Evolutionary conservation across 2,888 invertebrate genomes (phyloP), one percentile per base, ranked within the genome.

Genomic region (Brachyptera risi): DNA sequence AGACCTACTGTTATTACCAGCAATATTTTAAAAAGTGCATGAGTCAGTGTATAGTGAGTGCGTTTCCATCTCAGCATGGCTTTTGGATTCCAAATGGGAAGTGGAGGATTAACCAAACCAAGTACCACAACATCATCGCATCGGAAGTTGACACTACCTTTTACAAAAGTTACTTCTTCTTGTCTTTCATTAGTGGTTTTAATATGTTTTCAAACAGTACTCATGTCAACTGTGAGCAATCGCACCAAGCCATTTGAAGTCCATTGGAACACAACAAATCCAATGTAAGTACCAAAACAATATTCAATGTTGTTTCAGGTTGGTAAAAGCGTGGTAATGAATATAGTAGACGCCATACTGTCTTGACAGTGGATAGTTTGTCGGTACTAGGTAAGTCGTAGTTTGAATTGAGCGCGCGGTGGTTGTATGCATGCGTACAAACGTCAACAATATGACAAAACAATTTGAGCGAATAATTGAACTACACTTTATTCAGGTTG

Each of bases 251-350:
- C 88, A 60, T 90, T 90, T 78, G 88, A 87, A 78, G 90, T 92
- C 78, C 90, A 92, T 74, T 92, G 92, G 92, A 92, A 92, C 80
- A 90, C 90, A 68, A 88, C 90, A 67, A 92, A 92, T 76, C 90
- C 91, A 75, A 92, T 92, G 83, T 83, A 78, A 81, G 83, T 80
- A 66, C 56, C n/a, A n/a, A n/a, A n/a, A n/a, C n/a, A n/a, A n/a
- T n/a, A n/a, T n/a, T n/a, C n/a, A n/a, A n/a, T n/a, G n/a, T n/a
- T n/a, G n/a, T n/a, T n/a, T n/a, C n/a, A n/a, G n/a, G n/a, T n/a
- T n/a, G n/a, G n/a, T n/a, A n/a, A n/a, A n/a, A n/a, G n/a, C n/a
- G n/a, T n/a, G n/a, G n/a, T n/a, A n/a, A n/a, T n/a, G n/a, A n/a
- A n/a, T n/a, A n/a, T n/a, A n/a, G n/a, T n/a, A n/a, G n/a, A n/a